Base-by-base conservation (phyloP, 2,888 invertebrate genomes). In the Tipula helvola region DNA sequence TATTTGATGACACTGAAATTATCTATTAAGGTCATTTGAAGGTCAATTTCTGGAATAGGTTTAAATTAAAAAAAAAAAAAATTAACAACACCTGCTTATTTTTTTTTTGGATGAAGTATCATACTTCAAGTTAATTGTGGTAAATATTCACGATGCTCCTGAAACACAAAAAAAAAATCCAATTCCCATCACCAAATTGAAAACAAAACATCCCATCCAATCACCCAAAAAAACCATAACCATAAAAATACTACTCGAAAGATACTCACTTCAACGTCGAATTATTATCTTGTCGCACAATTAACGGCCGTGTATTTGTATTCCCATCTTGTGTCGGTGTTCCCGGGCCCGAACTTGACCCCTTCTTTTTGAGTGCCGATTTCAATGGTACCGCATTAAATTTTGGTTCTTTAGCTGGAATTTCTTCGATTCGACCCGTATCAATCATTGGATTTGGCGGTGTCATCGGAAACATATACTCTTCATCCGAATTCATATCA, bases 381-480 rank as follows among this genome's bases (percentile, higher is more conserved):
- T 98, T 98, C 88, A 97, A 94, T 88, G 97, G 97, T 93, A 97
- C 95, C 88, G 97, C 97, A 92, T 97, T 96, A 92, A 97, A 96
- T 90, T 95, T 95, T 83, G 97, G 97, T 93, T 97, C 97, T 92
- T 97, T 97, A 87, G 97, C 97, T 89, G 97, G 97, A 89, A 97
- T 97, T 92, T 97, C 97, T 91, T 97, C 97, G 88, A 97, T 95
- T 88, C 96, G 94, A 87, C 95, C 95, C 87, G 96, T 97, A 92
- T 97, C 97, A 89, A 95, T 95, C 88, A 93, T 92, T 42, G 95
- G 95, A 90, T 95, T 94, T 71, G 94, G 94, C 89, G 93, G 94
- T 88, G 92, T 92, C 91, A 92, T 92, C 89, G 92, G 92, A 89
- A 92, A 93, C 90, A 93, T 91, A 90, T 93, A 94, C 88, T 95